phyloP scores from a whole-genome alignment of 2,113 vertebrate genomes.

The Galemys pyrenaicus region DNA sequence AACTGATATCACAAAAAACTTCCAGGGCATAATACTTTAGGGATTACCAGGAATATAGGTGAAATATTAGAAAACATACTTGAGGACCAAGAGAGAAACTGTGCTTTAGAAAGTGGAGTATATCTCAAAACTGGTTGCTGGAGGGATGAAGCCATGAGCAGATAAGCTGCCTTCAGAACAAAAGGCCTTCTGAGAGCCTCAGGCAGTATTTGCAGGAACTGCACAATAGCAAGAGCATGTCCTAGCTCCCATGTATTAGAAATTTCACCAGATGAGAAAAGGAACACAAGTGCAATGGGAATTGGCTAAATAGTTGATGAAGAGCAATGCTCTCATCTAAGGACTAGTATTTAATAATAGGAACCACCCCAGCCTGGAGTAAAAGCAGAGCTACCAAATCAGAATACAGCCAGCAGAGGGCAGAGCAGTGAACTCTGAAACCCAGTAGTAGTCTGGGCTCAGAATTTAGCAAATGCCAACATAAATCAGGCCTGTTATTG shows the following conservation, averaged over 20 bases:
- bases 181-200: background rate
- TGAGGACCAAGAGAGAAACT: background rate
- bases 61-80: background rate
- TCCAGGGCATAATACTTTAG: background rate
- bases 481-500: background rate
- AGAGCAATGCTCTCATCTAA: background rate
- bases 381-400: background rate
- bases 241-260: background rate
- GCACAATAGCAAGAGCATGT: background rate
- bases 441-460: background rate
- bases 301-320: background rate
- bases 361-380: background rate
- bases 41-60: background rate
- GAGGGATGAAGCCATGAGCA: background rate
- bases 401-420: conserved; percentile 64
- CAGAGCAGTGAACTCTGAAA: conserved; percentile 18
- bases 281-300: background rate
- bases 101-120: background rate
- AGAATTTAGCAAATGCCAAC: background rate
- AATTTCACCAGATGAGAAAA: background rate
- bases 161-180: background rate
- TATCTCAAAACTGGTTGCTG: background rate
- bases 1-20: background rate
- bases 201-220: background rate
- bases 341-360: background rate